Base-by-base conservation (phyloP, 2,888 invertebrate species). In the Napeogenes inachia region DNA sequence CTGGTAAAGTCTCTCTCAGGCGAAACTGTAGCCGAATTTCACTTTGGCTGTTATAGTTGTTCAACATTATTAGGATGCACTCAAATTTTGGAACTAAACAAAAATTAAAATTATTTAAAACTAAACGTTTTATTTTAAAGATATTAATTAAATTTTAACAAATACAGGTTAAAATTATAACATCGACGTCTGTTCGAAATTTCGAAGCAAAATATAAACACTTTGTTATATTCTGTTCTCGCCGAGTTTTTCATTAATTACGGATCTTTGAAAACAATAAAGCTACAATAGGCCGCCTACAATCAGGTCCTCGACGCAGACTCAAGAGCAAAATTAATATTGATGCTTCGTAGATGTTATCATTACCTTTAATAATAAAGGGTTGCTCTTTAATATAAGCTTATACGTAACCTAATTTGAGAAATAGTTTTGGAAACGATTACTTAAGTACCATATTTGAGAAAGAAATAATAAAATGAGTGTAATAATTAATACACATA, bases 261-360 rank as follows among this genome's bases (percentile, higher is more conserved):
- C 72, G 62, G 61, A 73, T 70, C 73, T 71, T 73, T 70, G 69
- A 70, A 71, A 79, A 82, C 78, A 83, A 78, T 80, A 77, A 71
- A 70, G 69, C 69, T 63, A 71, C 71, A 66, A 72, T 69, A 71
- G 71, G 65, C 64, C 64, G 70, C 68, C 70, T 71, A 67, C 73
- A 73, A 70, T 70, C 69, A 71, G 74, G 71, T 72, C 74, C 74
- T 74, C 67, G 68, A 71, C 70, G 66, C 67, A 62, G 61, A 67
- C 71, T 71, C 64, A 72, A 80, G 77, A 75, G 81, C 77, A 76
- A 79, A 81, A 82, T 82, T 81, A 83, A 83, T 82, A 83, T 82
- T 80, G 81, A 76, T 77, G 75, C 74, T 72, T 66, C 72, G 68
- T 70, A 71, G 70, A 72, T 76, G 77, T 77, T 81, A 77, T 77